These are phyloP conservation scores for Tenualosa thibaudeaui DNA, from an alignment of 2,797 vertebrate genomes.

Conservation along the genomic window DNA sequence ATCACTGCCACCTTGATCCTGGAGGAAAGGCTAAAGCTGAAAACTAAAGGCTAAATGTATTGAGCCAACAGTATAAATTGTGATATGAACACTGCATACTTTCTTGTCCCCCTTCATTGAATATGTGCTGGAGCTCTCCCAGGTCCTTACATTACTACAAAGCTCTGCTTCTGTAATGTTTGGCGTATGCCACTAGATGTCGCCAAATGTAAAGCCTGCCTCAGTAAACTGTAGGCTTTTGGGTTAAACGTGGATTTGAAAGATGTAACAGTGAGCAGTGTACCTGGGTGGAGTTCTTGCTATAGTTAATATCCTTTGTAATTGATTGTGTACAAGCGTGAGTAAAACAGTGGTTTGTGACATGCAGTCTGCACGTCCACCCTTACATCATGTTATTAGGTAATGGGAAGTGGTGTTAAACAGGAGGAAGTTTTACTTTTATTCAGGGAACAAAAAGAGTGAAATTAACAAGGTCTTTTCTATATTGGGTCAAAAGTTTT, in stretches of 20 bases:
- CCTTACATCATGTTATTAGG: slow-evolving; percentile 11
- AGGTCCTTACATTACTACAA: not conserved
- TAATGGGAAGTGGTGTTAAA: not conserved
- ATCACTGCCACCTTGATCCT: not conserved
- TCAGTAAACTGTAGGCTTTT: not conserved
- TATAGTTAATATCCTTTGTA: not conserved
- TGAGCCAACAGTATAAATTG: too few relatives aligned
- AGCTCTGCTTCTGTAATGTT: not conserved
- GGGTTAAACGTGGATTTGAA: not conserved
- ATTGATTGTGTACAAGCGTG: not conserved
- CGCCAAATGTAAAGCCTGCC: not conserved
- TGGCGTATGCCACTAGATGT: not conserved
- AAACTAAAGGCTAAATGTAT: not conserved
- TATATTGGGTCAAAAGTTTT: not conserved
- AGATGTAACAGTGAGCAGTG: not conserved
- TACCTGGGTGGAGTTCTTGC: not conserved
- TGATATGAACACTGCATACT: too few relatives aligned
- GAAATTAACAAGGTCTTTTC: not conserved
- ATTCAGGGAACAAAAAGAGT: not conserved
- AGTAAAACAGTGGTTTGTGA: not conserved
- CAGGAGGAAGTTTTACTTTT: not conserved
- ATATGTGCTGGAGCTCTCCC: not conserved
- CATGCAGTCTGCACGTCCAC: not conserved
- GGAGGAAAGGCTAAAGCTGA: not conserved
- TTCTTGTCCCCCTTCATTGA: too few relatives aligned